Evolutionary conservation across 2,797 vertebrate species (phyloP), one percentile per base, ranked within the genome.

Genomic region (Gastrophryne carolinensis): DNA sequence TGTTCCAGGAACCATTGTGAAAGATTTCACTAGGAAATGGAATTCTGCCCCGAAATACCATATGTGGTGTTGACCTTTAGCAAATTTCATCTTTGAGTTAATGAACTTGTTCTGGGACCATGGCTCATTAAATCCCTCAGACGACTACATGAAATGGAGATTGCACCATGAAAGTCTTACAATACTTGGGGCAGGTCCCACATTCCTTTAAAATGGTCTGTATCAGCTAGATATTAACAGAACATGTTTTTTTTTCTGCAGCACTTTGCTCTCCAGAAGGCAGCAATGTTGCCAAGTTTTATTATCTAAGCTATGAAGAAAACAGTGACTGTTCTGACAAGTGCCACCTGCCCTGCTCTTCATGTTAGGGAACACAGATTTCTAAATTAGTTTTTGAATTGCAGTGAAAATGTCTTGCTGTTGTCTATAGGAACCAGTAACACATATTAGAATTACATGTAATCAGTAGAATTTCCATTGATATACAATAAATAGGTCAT

Each of bases 41-140:
- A 74, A 24, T 62, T 12, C 49, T 29, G 60, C 13, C 62, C 57
- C 24, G 57, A 34, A 68, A 47, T 37, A 32, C 35, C 4, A 1
- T 30, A 3, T 58, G 37, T 64, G 15, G 73, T 64, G 3, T 24
- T 53, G 58, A 70, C 58, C 61, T 75, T 64, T 41, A 27, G 44
- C n/a, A 34, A 44, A 19, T 53, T 64, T 35, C 30, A 63, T 57
- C 32, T 65, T 47, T 57, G 75, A 27, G 29, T 17, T 64, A 77
- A 77, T 64, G 37, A 77, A 77, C 58, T 71, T 44, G 21, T 30
- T 54, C 13, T 64, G 60, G 30, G 23, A 73, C 10, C 2, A n/a
- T 54, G 70, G 32, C 23, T 63, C 54, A 23, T 49, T 64, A 54
- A 44, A 47, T 29, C 21, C 53, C 34, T 60, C 53, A 60, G 8